A percentile compares a stretch with the other conserved stretches of the same genome.
Conservation (phyloP, 2,888 invertebrate species). For the Monopis laevigella region DNA sequence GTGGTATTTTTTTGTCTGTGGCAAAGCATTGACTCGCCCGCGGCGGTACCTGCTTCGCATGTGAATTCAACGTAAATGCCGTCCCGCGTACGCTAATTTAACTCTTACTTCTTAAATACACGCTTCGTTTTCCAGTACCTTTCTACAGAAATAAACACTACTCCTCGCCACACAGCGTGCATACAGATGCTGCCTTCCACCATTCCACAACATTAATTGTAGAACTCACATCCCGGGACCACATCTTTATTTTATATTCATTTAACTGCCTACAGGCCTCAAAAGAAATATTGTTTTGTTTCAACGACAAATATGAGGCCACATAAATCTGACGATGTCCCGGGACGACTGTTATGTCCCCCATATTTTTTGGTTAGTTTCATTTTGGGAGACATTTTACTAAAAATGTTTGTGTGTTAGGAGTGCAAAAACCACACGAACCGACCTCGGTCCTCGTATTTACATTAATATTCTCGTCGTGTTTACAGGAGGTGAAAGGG, state of each 20-base stretch:
- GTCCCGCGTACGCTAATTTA: conserved; percentile 22
- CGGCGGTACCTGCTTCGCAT: conserved; percentile 27
- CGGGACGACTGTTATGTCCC: conserved; percentile 4
- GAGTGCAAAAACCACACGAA: no score
- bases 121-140: conserved; percentile 16
- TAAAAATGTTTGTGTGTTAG: no score
- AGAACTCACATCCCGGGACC: neutral
- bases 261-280: no score
- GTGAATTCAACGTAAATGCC: conserved; percentile 17
- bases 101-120: conserved; percentile 21
- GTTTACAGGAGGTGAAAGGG: no score
- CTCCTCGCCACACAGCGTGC: conserved; percentile 6
- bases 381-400: conserved; percentile 6
- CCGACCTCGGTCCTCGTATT: no score
- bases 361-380: conserved; percentile 6
- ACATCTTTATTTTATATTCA: no score
- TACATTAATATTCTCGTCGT: no score
- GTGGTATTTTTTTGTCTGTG: conserved; percentile 21
- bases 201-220: conserved; percentile 1
- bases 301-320: no score
- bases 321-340: conserved; percentile 8
- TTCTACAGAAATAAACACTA: neutral
- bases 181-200: conserved; percentile 9
- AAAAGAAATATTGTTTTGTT: no score
- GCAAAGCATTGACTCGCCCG: conserved; percentile 24